Conservation (phyloP, 2,888 invertebrate species). For the Tromatobia lineatoria region DNA sequence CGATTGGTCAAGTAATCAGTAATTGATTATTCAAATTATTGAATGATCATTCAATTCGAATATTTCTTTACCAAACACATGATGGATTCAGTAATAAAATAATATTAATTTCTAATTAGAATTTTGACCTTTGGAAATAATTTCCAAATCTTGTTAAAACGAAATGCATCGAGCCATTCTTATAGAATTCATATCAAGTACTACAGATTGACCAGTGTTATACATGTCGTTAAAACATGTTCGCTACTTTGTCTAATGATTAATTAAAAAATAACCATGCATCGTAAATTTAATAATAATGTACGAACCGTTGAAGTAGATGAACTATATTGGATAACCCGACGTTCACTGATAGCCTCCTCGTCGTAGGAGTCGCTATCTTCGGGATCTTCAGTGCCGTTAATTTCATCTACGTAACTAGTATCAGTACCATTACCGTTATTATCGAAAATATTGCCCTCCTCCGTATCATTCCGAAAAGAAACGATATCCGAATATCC, state of each 20-base stretch:
- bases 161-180: too few relatives aligned
- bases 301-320: constrained; percentile 37
- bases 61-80: too few relatives aligned
- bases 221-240: too few relatives aligned
- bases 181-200: too few relatives aligned
- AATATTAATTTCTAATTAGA: too few relatives aligned
- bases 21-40: too few relatives aligned
- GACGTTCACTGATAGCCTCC: constrained; percentile 68
- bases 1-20: too few relatives aligned
- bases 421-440: constrained; percentile 14
- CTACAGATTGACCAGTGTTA: too few relatives aligned
- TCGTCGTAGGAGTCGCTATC: constrained; percentile 49
- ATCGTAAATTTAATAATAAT: background rate
- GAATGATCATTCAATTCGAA: too few relatives aligned
- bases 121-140: too few relatives aligned
- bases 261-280: background rate
- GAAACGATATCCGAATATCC: constrained; percentile 76
- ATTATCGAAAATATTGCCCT: background rate
- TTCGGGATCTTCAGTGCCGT: constrained; percentile 34
- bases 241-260: background rate
- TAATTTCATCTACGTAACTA: constrained; percentile 50
- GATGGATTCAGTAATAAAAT: too few relatives aligned
- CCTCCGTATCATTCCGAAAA: constrained; percentile 75
- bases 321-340: constrained; percentile 52
- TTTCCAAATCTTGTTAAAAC: too few relatives aligned